Evolutionary conservation across 2,113 vertebrate species (phyloP).

Genomic region (Turnix velox): DNA sequence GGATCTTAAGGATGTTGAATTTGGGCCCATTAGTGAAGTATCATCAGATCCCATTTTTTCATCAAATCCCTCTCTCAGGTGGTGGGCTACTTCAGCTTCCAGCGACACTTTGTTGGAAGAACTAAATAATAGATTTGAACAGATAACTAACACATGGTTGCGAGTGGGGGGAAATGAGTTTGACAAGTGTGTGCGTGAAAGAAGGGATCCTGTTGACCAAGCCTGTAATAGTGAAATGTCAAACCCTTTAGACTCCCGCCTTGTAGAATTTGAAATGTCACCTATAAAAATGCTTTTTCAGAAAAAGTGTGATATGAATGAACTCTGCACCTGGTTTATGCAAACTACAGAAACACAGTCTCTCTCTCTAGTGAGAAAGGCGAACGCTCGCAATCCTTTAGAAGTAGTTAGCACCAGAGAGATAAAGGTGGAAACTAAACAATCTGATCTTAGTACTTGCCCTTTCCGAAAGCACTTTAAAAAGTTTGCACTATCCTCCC

Average conservation of each 20-base stretch:
- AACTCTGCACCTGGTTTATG: conserved; percentile 95
- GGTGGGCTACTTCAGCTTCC: conserved; percentile 88
- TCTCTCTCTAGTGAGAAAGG: conserved; percentile 88
- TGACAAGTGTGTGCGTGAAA: conserved; percentile 59
- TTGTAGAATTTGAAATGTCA: conserved; percentile 77
- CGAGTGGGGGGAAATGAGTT: conserved; percentile 72
- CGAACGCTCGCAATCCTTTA: conserved; percentile 85
- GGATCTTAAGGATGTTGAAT: conserved; percentile 58
- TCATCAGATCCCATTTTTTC: conserved; percentile 84
- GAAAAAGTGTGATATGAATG: conserved; percentile 86
- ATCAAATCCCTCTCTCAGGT: conserved; percentile 78
- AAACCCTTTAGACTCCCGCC: conserved; percentile 70
- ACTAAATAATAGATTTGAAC: conserved; percentile 82
- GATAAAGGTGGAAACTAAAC: conserved; percentile 72
- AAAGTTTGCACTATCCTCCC: conserved; percentile 91
- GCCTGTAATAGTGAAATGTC: conserved; percentile 59
- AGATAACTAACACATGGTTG: conserved; percentile 90
- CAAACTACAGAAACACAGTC: conserved; percentile 97
- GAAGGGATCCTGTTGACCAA: conserved; percentile 53
- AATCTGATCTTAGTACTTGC: conserved; percentile 75
- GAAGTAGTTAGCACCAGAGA: conserved; percentile 84
- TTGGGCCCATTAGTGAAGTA: conserved; percentile 66
- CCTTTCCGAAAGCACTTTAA: conserved; percentile 93
- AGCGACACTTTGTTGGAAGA: conserved; percentile 83
- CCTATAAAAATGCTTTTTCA: conserved; percentile 90